Percentiles rank a stretch among this genome's conserved stretches.
Conservation (phyloP, 2,113 vertebrate genomes). For the Peromyscus maniculatus region DNA sequence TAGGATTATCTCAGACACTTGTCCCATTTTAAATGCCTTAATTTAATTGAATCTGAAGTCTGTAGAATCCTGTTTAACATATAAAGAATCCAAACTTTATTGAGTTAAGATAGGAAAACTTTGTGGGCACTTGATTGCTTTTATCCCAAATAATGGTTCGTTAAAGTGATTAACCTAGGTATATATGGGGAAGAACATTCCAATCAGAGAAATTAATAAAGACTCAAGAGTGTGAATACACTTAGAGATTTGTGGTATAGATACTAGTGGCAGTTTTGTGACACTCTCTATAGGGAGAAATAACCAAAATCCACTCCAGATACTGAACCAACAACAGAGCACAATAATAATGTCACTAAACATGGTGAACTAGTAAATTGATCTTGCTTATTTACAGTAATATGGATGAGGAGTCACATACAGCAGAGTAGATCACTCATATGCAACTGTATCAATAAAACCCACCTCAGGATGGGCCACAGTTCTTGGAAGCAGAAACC, state of each 20-base stretch:
- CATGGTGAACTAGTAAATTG: too few relatives aligned
- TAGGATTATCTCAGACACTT: neutral
- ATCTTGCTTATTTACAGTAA: neutral
- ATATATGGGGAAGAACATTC: neutral
- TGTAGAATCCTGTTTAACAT: neutral
- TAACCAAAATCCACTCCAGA: neutral
- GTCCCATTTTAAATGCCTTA: neutral
- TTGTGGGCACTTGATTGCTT: neutral
- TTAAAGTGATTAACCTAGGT: neutral
- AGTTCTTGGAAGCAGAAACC: neutral
- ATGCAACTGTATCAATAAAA: neutral
- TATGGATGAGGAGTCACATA: neutral
- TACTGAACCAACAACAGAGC: neutral
- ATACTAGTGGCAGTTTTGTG: neutral
- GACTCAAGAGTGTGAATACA: accelerated
- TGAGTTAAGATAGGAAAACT: neutral
- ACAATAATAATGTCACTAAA: neutral
- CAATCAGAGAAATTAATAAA: neutral
- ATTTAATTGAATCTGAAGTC: neutral
- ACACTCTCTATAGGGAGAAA: neutral
- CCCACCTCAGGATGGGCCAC: neutral
- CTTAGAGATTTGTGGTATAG: neutral
- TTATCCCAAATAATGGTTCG: neutral
- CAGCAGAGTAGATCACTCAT: neutral
- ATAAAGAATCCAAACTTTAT: neutral